Evolutionary conservation across 2,113 vertebrate genomes (phyloP).

Genomic region (Alexandromys fortis): DNA sequence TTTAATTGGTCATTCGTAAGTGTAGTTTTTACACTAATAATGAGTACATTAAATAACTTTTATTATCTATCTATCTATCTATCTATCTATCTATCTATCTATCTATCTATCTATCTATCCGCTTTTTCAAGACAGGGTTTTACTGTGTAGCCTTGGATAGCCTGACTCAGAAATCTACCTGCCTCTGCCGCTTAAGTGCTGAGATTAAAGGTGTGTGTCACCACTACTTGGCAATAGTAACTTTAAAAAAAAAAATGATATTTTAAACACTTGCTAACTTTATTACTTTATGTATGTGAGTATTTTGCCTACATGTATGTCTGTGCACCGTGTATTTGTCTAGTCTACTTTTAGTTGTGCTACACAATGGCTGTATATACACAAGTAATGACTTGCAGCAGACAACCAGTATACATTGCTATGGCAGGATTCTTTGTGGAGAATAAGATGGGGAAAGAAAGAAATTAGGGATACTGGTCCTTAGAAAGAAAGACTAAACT

Average conservation of each 20-base stretch:
- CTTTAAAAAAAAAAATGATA: neutral
- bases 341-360: conserved; percentile 38
- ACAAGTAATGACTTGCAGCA: neutral
- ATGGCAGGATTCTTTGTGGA: neutral
- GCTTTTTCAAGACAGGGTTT: neutral
- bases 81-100: neutral
- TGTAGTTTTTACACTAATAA: conserved; percentile 28
- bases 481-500: neutral
- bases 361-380: neutral
- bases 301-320: neutral
- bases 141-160: neutral
- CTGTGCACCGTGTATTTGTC: neutral
- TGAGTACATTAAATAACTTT: neutral
- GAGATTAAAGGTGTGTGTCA: neutral
- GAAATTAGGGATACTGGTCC: neutral
- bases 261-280: neutral
- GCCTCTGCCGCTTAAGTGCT: neutral
- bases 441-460: neutral
- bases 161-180: neutral
- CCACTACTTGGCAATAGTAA: neutral
- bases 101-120: no score
- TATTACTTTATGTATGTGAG: neutral
- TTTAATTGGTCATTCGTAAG: neutral
- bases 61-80: neutral
- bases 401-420: neutral